Evolutionary conservation across 2,113 vertebrate species (phyloP), one percentile per base, ranked within the genome.

Genomic region (Candoia aspera): DNA sequence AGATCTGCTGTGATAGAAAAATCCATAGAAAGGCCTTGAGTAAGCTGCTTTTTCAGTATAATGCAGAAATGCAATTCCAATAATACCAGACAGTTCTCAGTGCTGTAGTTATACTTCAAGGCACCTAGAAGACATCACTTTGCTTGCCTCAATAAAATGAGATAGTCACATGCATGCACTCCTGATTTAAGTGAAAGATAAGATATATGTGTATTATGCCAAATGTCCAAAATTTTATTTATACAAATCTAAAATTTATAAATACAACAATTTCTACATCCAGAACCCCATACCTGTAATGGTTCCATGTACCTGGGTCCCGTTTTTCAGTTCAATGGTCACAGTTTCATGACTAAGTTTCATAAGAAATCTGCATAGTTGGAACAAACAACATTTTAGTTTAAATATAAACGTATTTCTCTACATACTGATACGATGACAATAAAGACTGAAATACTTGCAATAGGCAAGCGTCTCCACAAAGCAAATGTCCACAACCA

Each of bases 331-430:
- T 86, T 99, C 99, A 85, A 99, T 99, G 60, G 99, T 99, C 49
- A 99, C 99, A 3, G 99, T 99, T 97, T 99, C 99, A 55, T 99
- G 99, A 96, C 99, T 99, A 97, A 99, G 96, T 96, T 99, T 99
- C 99, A 99, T 99, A 93, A 99, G 97, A 98, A 99, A 99, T 92
- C 99, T 99, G 90, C 17, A 60, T 88, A 26, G 94, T 93, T 13
- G 86, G 68, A 95, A 90, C 9, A 15, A 1, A 17, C 24, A 1
- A 11, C 11, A 57, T n/a, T 8, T n/a, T 49, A 84, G 0, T 24
- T 88, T 33, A 84, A 53, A 64, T 26, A 10, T 86, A 53, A 84
- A 59, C 19, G 0, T 26, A 55, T 55, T 73, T 73, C 6, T 37
- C 37, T 79, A 79, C 15, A 8, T 79, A 79, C 17, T 17, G 64